A percentile compares a stretch with the other conserved stretches of the same genome.
Evolutionary conservation across 2,797 vertebrate genomes (phyloP).

Genomic region (Mus minutoides): DNA sequence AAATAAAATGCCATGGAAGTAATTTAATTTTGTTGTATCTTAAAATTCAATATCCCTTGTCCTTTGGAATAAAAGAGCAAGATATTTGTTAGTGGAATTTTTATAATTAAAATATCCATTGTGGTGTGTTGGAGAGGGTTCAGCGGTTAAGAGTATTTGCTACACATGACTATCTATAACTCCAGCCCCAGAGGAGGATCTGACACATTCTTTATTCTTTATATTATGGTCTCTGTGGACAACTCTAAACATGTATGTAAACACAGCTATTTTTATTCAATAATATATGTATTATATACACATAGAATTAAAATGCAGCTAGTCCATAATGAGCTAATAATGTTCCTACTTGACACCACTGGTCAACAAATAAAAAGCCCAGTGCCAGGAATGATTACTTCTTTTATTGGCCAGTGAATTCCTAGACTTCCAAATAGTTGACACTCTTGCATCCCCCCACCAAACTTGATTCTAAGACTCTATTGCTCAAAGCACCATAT

Average conservation of each 20-base stretch:
- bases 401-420: not conserved
- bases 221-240: not conserved
- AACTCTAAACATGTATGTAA: too few relatives aligned
- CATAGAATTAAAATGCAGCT: not conserved
- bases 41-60: not conserved
- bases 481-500: not conserved
- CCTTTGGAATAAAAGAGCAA: not conserved
- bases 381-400: not conserved
- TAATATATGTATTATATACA: not conserved
- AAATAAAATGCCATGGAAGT: not conserved
- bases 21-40: conserved; percentile 5
- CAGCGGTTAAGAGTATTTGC: not conserved
- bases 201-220: not conserved
- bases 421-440: not conserved
- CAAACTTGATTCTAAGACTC: not conserved
- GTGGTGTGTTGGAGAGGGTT: not conserved
- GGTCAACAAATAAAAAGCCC: not conserved
- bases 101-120: not conserved
- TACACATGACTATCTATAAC: too few relatives aligned
- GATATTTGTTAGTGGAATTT: not conserved
- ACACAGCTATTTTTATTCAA: not conserved
- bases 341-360: not conserved
- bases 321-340: not conserved
- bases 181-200: not conserved
- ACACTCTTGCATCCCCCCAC: not conserved